A percentile compares a stretch with the other conserved stretches of the same genome.
Conservation (phyloP, 2,797 vertebrate genomes). For the Arremon aurantiirostris region DNA sequence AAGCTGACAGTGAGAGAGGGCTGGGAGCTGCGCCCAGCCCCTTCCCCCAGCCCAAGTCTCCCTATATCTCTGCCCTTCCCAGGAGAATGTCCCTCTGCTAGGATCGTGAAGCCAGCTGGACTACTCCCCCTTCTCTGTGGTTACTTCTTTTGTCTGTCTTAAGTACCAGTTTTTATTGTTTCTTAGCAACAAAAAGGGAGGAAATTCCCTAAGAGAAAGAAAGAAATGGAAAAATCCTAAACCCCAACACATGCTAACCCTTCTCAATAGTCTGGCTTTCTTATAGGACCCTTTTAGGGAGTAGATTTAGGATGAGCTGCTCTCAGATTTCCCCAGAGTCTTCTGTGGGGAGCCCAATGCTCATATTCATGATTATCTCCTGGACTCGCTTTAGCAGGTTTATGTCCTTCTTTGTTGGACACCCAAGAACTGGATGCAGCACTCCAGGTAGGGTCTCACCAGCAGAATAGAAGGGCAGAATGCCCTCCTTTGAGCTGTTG, state of each 20-base stretch:
- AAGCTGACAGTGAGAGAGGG: neutral
- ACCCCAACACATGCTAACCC: neutral
- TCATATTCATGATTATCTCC: neutral
- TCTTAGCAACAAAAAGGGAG: neutral
- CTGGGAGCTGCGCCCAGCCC: neutral
- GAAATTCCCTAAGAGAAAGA: neutral
- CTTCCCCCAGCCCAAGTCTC: neutral
- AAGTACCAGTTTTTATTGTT: neutral
- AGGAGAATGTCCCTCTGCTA: neutral
- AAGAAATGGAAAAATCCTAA: neutral
- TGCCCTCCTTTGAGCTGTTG: neutral
- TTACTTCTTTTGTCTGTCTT: too few species aligned
- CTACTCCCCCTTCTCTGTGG: neutral
- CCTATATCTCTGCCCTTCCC: neutral
- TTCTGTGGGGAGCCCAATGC: neutral
- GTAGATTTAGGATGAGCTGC: fast-evolving
- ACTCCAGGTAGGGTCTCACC: neutral
- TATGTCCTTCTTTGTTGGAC: fast-evolving
- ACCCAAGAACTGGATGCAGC: neutral
- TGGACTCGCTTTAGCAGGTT: neutral
- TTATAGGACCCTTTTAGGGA: neutral
- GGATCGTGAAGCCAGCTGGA: neutral
- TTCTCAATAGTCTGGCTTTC: neutral
- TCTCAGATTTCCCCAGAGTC: neutral
- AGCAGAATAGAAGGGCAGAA: neutral